Percentiles rank a stretch among this genome's conserved stretches.
phyloP scores from a whole-genome alignment of 2,888 invertebrate genomes.

The Acrobasis consociella region DNA sequence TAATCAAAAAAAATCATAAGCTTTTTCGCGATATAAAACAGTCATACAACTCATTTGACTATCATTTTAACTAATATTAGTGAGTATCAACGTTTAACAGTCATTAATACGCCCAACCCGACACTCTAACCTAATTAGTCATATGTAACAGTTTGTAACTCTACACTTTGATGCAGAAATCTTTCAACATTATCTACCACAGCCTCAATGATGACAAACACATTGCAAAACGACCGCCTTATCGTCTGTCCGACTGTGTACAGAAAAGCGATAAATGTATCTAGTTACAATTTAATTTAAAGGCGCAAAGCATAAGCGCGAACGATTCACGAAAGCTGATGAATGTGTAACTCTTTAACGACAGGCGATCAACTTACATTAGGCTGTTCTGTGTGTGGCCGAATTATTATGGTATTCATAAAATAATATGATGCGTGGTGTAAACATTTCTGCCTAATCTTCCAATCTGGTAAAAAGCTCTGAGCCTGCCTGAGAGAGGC shows the following conservation, averaged over 20 bases:
- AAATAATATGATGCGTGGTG: too few species aligned
- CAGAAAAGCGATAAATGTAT: conserved; percentile 76
- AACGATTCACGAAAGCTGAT: conserved; percentile 26
- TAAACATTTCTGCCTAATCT: too few species aligned
- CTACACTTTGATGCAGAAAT: conserved; percentile 18
- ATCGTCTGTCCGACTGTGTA: conserved; percentile 59
- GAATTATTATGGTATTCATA: too few species aligned
- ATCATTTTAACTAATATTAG: not conserved
- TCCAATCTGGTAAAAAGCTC: too few species aligned
- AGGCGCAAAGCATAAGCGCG: conserved; percentile 38
- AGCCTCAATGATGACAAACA: conserved; percentile 28
- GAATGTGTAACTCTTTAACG: too few species aligned
- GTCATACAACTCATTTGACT: not conserved
- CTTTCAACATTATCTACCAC: conserved; percentile 17
- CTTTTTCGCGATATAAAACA: not conserved
- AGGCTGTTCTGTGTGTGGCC: too few species aligned
- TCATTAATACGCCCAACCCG: not conserved
- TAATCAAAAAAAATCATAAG: too few species aligned
- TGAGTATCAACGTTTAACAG: not conserved
- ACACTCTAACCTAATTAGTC: conserved; percentile 8
- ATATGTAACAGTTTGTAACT: conserved; percentile 6
- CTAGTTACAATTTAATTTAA: conserved; percentile 66
- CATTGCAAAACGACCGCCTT: conserved; percentile 56
- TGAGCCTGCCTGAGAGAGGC: too few species aligned
- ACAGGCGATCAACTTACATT: too few species aligned